Conservation (phyloP, 2,888 invertebrate species). For the Geotrupes spiniger region DNA sequence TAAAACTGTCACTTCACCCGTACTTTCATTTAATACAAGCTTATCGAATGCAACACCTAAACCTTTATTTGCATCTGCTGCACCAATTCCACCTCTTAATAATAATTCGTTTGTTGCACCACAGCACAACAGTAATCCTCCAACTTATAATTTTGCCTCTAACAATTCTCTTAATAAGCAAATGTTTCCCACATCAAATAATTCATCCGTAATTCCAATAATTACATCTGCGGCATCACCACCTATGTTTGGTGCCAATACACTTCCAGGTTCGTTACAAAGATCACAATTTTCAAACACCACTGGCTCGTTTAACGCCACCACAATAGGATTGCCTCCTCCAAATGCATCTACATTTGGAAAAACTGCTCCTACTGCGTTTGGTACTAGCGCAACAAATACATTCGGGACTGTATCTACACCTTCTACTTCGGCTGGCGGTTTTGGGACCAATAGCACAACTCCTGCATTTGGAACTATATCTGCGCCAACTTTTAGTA, state of each 20-base stretch:
- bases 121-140: not conserved
- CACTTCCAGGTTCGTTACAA: not conserved
- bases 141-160: slow-evolving; percentile 1
- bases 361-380: slow-evolving; percentile 2
- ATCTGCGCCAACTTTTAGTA: slow-evolving; percentile 15
- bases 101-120: not conserved
- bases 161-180: not conserved
- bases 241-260: not conserved
- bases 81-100: not conserved
- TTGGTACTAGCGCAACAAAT: slow-evolving; percentile 4
- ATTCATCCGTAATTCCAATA: not conserved
- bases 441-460: slow-evolving; percentile 3
- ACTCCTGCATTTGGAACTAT: not conserved
- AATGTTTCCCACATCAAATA: not conserved
- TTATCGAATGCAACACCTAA: not conserved
- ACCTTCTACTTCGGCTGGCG: slow-evolving; percentile 12
- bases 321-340: not conserved
- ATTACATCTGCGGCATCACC: slow-evolving; percentile 9
- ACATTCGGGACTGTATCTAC: not conserved
- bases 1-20: no score
- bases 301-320: slow-evolving; percentile 3
- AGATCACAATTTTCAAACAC: slow-evolving; percentile 1
- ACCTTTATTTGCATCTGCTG: slow-evolving; percentile 8
- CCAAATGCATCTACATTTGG: not conserved
- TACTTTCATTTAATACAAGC: not conserved